phyloP scores from a whole-genome alignment of 2,888 invertebrate genomes.

The Zhengitettix transpicula region DNA sequence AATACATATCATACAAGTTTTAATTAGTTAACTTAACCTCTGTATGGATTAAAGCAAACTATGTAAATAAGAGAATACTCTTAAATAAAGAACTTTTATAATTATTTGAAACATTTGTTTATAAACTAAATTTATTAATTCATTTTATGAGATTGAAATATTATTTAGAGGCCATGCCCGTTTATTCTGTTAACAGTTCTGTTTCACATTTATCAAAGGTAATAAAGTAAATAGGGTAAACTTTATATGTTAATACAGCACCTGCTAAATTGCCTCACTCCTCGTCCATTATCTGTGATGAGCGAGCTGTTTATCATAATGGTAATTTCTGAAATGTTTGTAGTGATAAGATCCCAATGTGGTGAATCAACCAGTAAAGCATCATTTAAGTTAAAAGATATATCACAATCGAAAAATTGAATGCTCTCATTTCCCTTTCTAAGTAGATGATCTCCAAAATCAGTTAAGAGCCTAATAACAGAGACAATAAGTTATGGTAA shows the following conservation, averaged over 20 bases:
- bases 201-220: slow-evolving; percentile 20
- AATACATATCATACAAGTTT: no score
- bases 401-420: slow-evolving; percentile 59
- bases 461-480: slow-evolving; percentile 37
- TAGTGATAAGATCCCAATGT: slow-evolving; percentile 67
- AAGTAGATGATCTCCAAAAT: slow-evolving; percentile 69
- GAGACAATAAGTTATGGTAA: no score
- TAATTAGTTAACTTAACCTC: no score
- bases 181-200: background rate
- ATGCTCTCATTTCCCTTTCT: slow-evolving; percentile 79
- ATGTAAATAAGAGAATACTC: no score
- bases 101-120: no score
- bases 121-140: no score
- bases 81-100: no score
- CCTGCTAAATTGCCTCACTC: slow-evolving; percentile 70
- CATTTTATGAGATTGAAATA: no score
- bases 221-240: slow-evolving; percentile 1
- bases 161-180: no score
- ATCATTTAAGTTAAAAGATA: slow-evolving; percentile 63
- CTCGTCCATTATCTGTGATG: slow-evolving; percentile 74
- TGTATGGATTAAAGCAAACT: no score
- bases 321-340: slow-evolving; percentile 79
- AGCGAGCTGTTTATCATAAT: slow-evolving; percentile 74
- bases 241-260: slow-evolving; percentile 6
- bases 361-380: slow-evolving; percentile 72